A percentile compares a stretch with the other conserved stretches of the same genome.
These are phyloP conservation scores for Tetranychus piercei DNA, from an alignment of 2,888 invertebrate genomes.

Conservation along the genomic window DNA sequence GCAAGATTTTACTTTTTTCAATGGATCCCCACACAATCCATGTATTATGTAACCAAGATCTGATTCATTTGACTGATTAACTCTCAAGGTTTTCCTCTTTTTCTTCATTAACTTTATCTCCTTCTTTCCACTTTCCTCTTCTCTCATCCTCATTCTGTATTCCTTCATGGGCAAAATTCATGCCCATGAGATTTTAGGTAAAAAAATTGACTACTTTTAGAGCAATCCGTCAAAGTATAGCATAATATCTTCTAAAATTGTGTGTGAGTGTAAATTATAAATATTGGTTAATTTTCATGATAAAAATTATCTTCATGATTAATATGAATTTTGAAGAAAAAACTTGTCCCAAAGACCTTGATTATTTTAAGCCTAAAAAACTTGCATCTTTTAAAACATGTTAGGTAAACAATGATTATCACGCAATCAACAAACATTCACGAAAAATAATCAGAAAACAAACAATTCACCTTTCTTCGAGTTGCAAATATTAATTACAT, in stretches of 20 bases:
- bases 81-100: background rate
- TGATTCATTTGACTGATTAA: background rate
- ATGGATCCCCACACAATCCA: background rate
- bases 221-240: background rate
- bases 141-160: background rate
- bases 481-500: too few relatives aligned
- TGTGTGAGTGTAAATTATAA: background rate
- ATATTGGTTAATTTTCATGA: background rate
- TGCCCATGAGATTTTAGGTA: background rate
- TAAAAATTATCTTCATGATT: background rate
- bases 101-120: background rate
- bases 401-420: background rate
- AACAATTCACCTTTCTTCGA: background rate
- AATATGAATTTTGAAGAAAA: conserved; percentile 11
- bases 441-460: conserved; percentile 1
- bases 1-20: background rate
- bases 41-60: background rate
- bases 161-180: background rate
- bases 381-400: conserved; percentile 9
- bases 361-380: conserved; percentile 15
- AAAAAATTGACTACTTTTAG: background rate
- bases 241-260: too few relatives aligned
- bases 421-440: background rate
- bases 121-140: background rate
- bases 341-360: conserved; percentile 17